A percentile compares a stretch with the other conserved stretches of the same genome.
Conservation (phyloP, 2,797 vertebrate genomes). For the Enoplosus armatus region DNA sequence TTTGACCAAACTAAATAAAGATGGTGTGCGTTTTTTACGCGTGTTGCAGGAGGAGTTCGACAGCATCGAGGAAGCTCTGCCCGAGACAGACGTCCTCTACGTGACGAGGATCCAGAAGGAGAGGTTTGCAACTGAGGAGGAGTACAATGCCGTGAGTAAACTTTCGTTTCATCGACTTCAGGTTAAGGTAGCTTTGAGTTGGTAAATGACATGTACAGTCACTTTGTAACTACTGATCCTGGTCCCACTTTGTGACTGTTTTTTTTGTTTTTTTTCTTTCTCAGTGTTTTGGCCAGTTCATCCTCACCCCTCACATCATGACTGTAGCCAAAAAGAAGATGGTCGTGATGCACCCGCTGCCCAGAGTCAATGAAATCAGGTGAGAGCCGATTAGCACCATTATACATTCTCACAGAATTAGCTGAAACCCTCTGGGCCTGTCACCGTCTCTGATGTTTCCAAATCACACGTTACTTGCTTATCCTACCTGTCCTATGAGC, state of each 20-base stretch:
- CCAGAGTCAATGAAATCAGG: constrained; percentile 98
- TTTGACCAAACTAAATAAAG: not conserved
- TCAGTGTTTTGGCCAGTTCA: constrained; percentile 97
- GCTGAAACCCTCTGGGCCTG: not conserved
- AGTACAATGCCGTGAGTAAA: constrained; percentile 90
- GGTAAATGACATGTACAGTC: not conserved
- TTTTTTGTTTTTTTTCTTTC: not conserved
- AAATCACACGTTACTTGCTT: not conserved
- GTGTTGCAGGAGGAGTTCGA: constrained; percentile 92
- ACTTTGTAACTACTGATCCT: too few relatives aligned
- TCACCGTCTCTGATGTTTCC: not conserved
- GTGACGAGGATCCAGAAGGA: constrained; percentile 98
- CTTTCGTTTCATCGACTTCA: not conserved
- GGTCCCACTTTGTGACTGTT: not conserved
- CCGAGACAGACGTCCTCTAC: constrained; percentile 96
- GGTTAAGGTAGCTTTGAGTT: not conserved
- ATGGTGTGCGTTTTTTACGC: not conserved
- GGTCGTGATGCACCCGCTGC: constrained; percentile 98
- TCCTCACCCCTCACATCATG: constrained; percentile 98
- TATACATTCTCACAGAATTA: too few relatives aligned
- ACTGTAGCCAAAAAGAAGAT: constrained; percentile 97
- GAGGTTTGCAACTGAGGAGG: constrained; percentile 89
- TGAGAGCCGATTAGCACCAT: constrained; percentile 47
- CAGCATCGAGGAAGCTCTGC: constrained; percentile 94
- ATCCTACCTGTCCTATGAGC: not conserved